Conservation (phyloP, 2,797 vertebrate genomes). For the Pygocentrus nattereri region DNA sequence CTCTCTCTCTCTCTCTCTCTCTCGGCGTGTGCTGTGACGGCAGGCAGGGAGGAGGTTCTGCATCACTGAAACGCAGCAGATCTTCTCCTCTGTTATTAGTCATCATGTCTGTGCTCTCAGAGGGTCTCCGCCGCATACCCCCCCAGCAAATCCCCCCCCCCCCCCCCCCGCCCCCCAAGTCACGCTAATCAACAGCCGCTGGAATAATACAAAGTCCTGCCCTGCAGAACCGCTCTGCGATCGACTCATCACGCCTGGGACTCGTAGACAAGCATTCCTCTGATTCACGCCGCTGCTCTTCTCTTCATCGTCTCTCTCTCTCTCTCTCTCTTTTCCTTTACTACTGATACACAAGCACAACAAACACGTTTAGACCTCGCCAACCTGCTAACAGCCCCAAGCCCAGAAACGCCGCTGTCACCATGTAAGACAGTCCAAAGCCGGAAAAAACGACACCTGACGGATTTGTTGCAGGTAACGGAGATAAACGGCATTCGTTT, state of each 20-base stretch:
- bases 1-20: conserved; percentile 31
- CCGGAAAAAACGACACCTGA: too few relatives aligned
- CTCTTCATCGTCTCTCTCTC: background rate
- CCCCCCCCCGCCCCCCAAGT: conserved; percentile 35
- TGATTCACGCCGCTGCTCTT: background rate
- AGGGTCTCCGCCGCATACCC: background rate
- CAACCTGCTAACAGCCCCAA: too few relatives aligned
- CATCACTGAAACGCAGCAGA: conserved; percentile 53
- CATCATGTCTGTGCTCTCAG: conserved; percentile 4
- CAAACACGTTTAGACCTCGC: too few relatives aligned
- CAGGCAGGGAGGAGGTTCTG: conserved; percentile 60
- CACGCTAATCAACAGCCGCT: conserved; percentile 30
- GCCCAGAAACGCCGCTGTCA: too few relatives aligned
- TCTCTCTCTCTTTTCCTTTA: background rate
- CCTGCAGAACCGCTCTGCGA: background rate
- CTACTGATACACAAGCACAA: too few relatives aligned
- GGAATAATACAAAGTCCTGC: background rate
- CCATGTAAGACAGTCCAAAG: too few relatives aligned
- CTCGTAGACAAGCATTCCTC: background rate
- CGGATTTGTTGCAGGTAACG: too few relatives aligned
- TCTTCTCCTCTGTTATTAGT: conserved; percentile 6
- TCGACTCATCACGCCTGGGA: conserved; percentile 26
- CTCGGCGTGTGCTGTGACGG: conserved; percentile 57
- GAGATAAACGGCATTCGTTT: too few relatives aligned
- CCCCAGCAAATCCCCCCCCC: too few relatives aligned